Conservation (phyloP, 2,888 invertebrate genomes). For the Brachypalpus laphriformis region DNA sequence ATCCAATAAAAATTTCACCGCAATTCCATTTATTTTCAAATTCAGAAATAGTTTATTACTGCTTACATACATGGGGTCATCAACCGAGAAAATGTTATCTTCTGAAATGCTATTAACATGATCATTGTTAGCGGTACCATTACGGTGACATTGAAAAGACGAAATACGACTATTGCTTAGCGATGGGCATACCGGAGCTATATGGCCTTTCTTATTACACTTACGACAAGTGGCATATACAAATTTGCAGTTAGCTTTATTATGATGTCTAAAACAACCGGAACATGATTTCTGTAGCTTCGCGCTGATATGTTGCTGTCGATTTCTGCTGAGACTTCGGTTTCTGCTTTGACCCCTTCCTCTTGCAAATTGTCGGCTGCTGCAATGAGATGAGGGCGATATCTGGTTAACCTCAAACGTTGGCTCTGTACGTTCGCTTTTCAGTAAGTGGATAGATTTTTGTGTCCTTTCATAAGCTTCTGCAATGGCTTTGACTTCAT, state of each 20-base stretch:
- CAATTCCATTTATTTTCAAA: too few relatives aligned
- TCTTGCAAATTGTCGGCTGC: background rate
- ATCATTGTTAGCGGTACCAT: too few relatives aligned
- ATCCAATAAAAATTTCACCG: too few relatives aligned
- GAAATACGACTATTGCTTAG: too few relatives aligned
- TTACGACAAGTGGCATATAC: too few relatives aligned
- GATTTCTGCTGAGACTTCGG: background rate
- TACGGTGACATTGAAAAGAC: too few relatives aligned
- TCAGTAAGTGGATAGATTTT: constrained; percentile 1
- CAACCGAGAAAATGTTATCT: too few relatives aligned
- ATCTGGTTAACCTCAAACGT: constrained; percentile 18
- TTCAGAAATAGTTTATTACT: constrained; percentile 15
- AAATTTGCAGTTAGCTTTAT: background rate
- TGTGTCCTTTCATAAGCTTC: constrained; percentile 28
- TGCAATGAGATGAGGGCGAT: background rate
- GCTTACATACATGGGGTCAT: constrained; percentile 6
- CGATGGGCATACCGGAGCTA: too few relatives aligned
- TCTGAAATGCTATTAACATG: background rate
- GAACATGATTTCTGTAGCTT: constrained; percentile 28
- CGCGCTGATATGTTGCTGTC: background rate
- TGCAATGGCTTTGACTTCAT: constrained; percentile 29
- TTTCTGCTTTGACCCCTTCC: constrained; percentile 4
- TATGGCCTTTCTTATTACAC: too few relatives aligned
- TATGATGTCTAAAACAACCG: constrained; percentile 21
- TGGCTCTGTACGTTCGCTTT: constrained; percentile 18